phyloP scores from a whole-genome alignment of 2,888 invertebrate species.

The Alloplasta piceator region DNA sequence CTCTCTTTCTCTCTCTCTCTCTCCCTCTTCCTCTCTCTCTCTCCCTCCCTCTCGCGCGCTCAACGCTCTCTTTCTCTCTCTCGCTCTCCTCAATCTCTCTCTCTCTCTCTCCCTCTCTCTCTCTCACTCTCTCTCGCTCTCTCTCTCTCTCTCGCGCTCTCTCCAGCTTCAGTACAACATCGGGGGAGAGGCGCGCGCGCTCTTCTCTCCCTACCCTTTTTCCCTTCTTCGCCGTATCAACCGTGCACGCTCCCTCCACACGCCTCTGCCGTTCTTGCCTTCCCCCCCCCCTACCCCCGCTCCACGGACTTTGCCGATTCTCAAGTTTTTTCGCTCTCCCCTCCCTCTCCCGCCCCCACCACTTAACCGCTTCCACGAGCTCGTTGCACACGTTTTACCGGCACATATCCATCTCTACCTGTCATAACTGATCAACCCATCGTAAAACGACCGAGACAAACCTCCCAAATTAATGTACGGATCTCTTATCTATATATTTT shows the following conservation, averaged over 20 bases:
- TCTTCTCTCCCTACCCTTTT: conserved; percentile 6
- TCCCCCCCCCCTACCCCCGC: not conserved
- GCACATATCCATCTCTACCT: too few species aligned
- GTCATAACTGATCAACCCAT: too few species aligned
- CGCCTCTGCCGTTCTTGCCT: not conserved
- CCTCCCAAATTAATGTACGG: too few species aligned
- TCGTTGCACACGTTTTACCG: too few species aligned
- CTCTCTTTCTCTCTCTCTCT: conserved; percentile 6
- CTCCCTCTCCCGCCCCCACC: not conserved
- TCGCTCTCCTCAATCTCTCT: not conserved
- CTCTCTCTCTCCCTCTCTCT: not conserved
- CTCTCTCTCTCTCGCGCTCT: conserved; percentile 5
- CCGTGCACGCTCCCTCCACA: conserved; percentile 1
- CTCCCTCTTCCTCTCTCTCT: too few species aligned
- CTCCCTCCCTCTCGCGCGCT: conserved; percentile 15
- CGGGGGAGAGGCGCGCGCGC: conserved; percentile 11
- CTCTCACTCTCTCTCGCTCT: too few species aligned
- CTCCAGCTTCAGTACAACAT: too few species aligned
- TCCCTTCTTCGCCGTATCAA: not conserved
- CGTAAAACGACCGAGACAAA: too few species aligned
- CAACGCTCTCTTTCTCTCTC: too few species aligned
- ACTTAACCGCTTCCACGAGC: too few species aligned
- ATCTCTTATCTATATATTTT: too few species aligned
- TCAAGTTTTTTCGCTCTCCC: conserved; percentile 1
- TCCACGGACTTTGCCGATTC: conserved; percentile 6